A percentile compares a stretch with the other conserved stretches of the same genome.
Conservation (phyloP, 2,113 vertebrate genomes). For the Chrysemys picta region DNA sequence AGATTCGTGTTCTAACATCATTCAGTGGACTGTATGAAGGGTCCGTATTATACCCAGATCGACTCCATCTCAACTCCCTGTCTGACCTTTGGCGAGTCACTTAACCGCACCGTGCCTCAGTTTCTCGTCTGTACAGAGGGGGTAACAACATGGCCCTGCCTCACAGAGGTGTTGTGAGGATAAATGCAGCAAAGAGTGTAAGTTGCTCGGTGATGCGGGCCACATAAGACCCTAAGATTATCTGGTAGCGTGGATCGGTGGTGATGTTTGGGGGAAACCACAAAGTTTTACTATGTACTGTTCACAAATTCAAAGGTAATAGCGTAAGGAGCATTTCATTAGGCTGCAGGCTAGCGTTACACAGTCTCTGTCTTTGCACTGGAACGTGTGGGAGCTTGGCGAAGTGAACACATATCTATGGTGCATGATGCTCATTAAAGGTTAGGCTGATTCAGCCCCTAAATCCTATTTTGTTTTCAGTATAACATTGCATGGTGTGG, state of each 20-base stretch:
- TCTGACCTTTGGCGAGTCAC: neutral
- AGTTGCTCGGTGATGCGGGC: neutral
- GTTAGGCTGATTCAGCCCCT: constrained; percentile 5
- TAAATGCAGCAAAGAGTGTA: neutral
- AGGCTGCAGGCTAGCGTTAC: neutral
- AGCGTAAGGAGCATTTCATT: neutral
- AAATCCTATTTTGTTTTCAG: constrained; percentile 12
- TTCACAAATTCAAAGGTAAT: neutral
- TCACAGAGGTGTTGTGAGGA: neutral
- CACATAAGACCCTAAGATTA: neutral
- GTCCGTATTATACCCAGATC: neutral
- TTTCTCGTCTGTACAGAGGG: neutral
- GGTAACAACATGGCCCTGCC: neutral
- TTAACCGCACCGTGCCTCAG: neutral
- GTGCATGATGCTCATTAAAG: fast-evolving
- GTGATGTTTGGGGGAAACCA: neutral
- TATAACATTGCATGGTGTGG: neutral
- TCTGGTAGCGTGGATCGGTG: neutral
- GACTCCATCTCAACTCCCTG: neutral
- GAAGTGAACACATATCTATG: neutral
- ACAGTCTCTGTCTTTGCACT: constrained; percentile 16
- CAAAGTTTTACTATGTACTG: neutral
- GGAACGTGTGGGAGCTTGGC: neutral
- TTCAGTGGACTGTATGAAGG: neutral
- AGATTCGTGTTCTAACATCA: neutral